Percentiles rank a stretch among this genome's conserved stretches.
phyloP scores from a whole-genome alignment of 2,113 vertebrate genomes.

The Fulica atra region DNA sequence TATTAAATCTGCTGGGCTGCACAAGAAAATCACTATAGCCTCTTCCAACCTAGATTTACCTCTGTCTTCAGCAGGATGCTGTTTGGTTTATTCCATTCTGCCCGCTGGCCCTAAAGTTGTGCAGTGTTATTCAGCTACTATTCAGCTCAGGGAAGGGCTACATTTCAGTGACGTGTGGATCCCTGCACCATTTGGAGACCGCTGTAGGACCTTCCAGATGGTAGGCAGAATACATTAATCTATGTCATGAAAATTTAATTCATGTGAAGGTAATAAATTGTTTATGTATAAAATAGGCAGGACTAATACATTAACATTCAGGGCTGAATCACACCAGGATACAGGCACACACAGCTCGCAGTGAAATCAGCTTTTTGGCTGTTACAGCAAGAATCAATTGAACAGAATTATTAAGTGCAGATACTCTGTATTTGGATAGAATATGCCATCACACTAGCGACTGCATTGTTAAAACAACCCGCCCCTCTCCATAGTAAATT shows the following conservation, averaged over 20 bases:
- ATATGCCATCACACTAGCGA: background rate
- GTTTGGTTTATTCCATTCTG: background rate
- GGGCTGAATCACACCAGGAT: background rate
- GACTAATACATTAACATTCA: slow-evolving; percentile 48
- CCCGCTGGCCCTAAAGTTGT: background rate
- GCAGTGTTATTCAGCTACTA: background rate
- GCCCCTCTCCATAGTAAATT: background rate
- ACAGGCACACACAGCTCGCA: background rate
- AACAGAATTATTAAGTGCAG: slow-evolving; percentile 30
- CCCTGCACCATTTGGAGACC: slow-evolving; percentile 1
- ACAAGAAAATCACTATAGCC: background rate
- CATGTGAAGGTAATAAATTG: slow-evolving; percentile 43
- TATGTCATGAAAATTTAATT: slow-evolving; percentile 61
- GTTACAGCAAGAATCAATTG: background rate
- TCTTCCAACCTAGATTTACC: background rate
- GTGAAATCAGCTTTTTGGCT: slow-evolving; percentile 21
- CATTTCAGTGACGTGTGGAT: background rate
- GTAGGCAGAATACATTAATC: slow-evolving; percentile 53
- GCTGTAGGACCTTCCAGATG: slow-evolving; percentile 51
- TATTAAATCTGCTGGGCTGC: background rate
- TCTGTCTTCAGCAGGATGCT: background rate
- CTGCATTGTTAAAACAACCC: background rate
- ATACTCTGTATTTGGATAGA: background rate
- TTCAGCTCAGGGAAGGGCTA: background rate
- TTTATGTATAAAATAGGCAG: slow-evolving; percentile 48